Evolutionary conservation across 1,140 invertebrate genomes (phyloP), one percentile per base, ranked within the genome.

Genomic region (Nixonia krombeini): DNA sequence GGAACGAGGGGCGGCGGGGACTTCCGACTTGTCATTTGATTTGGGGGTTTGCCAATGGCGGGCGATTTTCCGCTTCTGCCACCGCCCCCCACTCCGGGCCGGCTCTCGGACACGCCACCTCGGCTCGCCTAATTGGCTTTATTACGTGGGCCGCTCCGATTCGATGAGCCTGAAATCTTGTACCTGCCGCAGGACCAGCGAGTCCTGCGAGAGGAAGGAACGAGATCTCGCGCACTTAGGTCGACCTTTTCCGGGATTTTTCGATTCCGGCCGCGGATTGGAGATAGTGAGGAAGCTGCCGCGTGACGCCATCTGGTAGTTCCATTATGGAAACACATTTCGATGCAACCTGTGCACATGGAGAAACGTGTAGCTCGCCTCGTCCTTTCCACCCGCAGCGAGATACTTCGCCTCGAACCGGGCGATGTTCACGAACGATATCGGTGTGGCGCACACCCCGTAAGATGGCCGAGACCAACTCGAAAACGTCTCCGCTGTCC

Each of bases 21-120:
- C 56, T 68, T 68, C 66, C 65, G 81, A 78, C 75, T 81, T 82
- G 81, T 75, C 80, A 83, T 82, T 82, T 80, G 80, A 81, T 82
- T 83, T 83, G 81, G 81, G 80, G 68, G 61, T 47, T 56, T 46
- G 81, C 81, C 81, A 82, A 76, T 81, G 45, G 72, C 55, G 41
- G 66, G 50, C 65, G 72, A 78, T 76, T 81, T 76, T 76, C 70
- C 65, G 75, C 51, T 62, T 72, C 25, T 59, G 40, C 31, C 7
- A 55, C 13, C 12, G 31, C 15, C 35, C 31, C 23, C 8, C 56
- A 31, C 29, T 40, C 12, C 35, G n/a, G 25, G 18, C 44, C 31
- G 16, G 40, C 44, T 15, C n/a, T 29, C 10, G 35, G 40, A 18
- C 31, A 29, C 29, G 33, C 12, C 21, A 21, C 45, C 47, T 10